These are phyloP conservation scores for Propsilocerus akamusi DNA, from an alignment of 1,140 invertebrate genomes.

Conservation along the genomic window DNA sequence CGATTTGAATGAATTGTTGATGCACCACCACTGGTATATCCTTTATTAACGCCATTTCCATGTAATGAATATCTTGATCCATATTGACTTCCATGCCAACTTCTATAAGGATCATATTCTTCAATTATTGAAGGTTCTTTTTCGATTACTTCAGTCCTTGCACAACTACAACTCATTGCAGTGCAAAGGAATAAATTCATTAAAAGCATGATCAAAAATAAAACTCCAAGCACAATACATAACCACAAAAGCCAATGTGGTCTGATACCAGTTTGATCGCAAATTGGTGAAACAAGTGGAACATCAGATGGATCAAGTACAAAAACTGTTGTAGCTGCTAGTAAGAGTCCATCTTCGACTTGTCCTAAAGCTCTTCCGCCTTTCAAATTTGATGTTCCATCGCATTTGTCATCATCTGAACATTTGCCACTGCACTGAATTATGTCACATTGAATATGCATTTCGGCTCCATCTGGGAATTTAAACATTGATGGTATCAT, in stretches of 20 bases:
- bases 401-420: conserved; percentile 28
- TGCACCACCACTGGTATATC: conserved; percentile 53
- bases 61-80: conserved; percentile 73
- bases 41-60: conserved; percentile 39
- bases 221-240: conserved; percentile 70
- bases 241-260: conserved; percentile 79
- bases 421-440: conserved; percentile 28
- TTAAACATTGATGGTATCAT: conserved; percentile 21
- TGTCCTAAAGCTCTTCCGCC: conserved; percentile 13
- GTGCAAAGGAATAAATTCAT: conserved; percentile 91
- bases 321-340: conserved; percentile 68
- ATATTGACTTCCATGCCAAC: conserved; percentile 85
- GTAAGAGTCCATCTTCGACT: conserved; percentile 55
- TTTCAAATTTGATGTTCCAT: conserved; percentile 16
- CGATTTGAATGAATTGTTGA: conserved; percentile 75
- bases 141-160: conserved; percentile 75
- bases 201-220: conserved; percentile 89
- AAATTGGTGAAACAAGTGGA: conserved; percentile 37
- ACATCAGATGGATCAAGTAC: conserved; percentile 67
- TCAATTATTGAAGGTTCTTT: conserved; percentile 90
- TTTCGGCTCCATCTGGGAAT: conserved; percentile 23
- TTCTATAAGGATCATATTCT: conserved; percentile 87
- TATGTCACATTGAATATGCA: conserved; percentile 29
- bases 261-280: conserved; percentile 48
- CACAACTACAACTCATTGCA: conserved; percentile 84